phyloP scores from a whole-genome alignment of 2,797 vertebrate genomes.

The Poeciliopsis paucimaculata region DNA sequence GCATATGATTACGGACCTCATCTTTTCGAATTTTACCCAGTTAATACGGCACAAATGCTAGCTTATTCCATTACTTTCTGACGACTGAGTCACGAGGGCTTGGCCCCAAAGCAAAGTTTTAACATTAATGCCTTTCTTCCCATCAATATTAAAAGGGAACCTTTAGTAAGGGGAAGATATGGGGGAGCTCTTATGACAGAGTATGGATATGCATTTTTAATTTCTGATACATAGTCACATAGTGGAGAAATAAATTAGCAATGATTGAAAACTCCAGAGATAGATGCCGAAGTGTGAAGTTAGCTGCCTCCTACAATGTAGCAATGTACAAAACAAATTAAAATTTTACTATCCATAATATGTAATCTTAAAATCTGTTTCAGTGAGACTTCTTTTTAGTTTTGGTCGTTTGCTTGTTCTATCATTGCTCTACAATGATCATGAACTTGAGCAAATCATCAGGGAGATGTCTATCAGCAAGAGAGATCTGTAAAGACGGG shows the following conservation, averaged over 20 bases:
- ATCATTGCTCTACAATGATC: slow-evolving; percentile 6
- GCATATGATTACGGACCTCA: slow-evolving; percentile 78
- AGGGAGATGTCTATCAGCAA: slow-evolving; percentile 34
- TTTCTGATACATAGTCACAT: neutral
- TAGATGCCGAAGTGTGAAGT: neutral
- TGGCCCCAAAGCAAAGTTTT: slow-evolving; percentile 80
- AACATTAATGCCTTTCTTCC: slow-evolving; percentile 82
- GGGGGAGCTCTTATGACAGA: slow-evolving; percentile 2
- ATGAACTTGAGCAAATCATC: slow-evolving; percentile 37
- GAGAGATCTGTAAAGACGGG: slow-evolving; percentile 29
- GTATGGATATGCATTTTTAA: slow-evolving; percentile 3
- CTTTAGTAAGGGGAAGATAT: slow-evolving; percentile 66
- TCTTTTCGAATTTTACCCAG: slow-evolving; percentile 71
- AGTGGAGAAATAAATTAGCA: neutral
- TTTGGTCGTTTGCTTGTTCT: neutral
- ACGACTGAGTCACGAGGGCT: slow-evolving; percentile 80
- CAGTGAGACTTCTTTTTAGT: neutral
- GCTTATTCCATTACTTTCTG: slow-evolving; percentile 83
- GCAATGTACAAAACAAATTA: neutral
- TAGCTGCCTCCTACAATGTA: neutral
- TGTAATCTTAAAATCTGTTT: neutral
- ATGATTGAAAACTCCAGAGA: neutral
- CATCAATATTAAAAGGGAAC: slow-evolving; percentile 83
- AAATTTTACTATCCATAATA: neutral
- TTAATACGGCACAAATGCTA: slow-evolving; percentile 76